phyloP scores from a whole-genome alignment of 2,888 invertebrate genomes.

The Phengaris alcon region DNA sequence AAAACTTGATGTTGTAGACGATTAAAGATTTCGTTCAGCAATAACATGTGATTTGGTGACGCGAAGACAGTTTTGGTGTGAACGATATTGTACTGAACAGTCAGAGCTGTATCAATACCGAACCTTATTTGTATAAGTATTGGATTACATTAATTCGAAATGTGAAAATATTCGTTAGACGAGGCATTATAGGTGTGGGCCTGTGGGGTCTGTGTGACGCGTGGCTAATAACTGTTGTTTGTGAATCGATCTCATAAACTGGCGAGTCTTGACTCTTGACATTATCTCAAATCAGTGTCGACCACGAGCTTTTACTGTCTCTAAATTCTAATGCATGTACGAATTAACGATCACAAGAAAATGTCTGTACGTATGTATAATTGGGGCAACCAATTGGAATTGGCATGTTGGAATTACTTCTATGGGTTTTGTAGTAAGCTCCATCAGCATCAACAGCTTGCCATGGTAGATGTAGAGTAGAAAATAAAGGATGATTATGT shows the following conservation, averaged over 20 bases:
- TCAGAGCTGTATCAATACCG: conserved; percentile 43
- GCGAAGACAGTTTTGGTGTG: conserved; percentile 13
- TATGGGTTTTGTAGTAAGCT: background rate
- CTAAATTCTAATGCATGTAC: background rate
- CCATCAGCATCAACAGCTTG: background rate
- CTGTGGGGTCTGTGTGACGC: conserved; percentile 56
- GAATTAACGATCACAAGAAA: background rate
- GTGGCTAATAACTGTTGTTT: conserved; percentile 56
- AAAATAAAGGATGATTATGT: too few species aligned
- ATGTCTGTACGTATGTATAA: background rate
- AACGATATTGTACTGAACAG: background rate
- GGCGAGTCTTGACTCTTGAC: conserved; percentile 45
- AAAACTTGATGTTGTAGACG: conserved; percentile 19
- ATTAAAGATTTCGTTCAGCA: conserved; percentile 39
- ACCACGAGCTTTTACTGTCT: conserved; percentile 32
- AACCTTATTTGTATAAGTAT: conserved; percentile 63
- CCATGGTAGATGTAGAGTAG: too few species aligned
- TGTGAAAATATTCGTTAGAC: conserved; percentile 49
- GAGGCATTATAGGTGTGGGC: conserved; percentile 47
- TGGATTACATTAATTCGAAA: conserved; percentile 60
- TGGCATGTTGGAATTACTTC: background rate
- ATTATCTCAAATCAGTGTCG: conserved; percentile 66
- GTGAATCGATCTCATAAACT: conserved; percentile 72
- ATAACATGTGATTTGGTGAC: conserved; percentile 54
- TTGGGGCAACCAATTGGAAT: background rate